phyloP scores from a whole-genome alignment of 2,888 invertebrate genomes.

The Eurytoma adleriae region DNA sequence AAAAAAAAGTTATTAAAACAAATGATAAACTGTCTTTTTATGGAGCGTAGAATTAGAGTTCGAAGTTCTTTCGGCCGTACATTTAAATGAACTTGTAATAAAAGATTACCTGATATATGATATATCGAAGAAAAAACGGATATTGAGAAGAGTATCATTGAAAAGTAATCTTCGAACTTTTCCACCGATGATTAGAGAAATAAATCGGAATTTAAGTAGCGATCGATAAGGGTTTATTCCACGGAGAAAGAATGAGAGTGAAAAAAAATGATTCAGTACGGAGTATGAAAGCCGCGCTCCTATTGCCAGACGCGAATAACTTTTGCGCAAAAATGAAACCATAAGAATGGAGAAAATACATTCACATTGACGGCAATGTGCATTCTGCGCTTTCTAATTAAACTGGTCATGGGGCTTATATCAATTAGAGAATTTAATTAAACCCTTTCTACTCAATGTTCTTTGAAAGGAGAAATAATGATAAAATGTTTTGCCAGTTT shows the following conservation, averaged over 20 bases:
- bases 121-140: too few species aligned
- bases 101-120: too few species aligned
- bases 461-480: too few species aligned
- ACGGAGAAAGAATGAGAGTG: conserved; percentile 17
- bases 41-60: too few species aligned
- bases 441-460: too few species aligned
- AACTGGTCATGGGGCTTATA: too few species aligned
- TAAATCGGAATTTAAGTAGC: conserved; percentile 28
- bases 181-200: conserved; percentile 28
- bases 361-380: neutral
- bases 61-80: too few species aligned
- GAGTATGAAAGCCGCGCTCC: conserved; percentile 9
- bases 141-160: neutral
- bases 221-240: conserved; percentile 31
- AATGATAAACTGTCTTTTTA: too few species aligned
- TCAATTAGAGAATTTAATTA: too few species aligned
- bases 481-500: too few species aligned
- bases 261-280: neutral
- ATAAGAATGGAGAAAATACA: conserved; percentile 26
- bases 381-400: neutral
- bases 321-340: conserved; percentile 9
- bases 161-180: conserved; percentile 26
- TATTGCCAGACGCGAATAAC: neutral
- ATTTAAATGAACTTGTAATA: too few species aligned
- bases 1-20: too few species aligned